phyloP scores from a whole-genome alignment of 2,113 vertebrate genomes.

The Tauraco erythrolophus region DNA sequence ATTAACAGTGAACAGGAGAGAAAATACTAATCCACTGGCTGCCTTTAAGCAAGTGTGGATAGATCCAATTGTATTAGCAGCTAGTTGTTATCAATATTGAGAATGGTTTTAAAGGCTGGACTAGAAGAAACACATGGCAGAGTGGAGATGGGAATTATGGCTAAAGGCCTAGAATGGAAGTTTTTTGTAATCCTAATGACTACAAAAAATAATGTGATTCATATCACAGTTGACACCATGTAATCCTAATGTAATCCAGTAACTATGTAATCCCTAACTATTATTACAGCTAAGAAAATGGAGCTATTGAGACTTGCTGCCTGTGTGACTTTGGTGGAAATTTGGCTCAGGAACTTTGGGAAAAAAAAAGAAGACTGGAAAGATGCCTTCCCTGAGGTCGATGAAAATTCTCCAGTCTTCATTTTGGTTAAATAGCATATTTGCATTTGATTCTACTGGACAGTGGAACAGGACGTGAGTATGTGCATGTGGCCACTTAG shows the following conservation, averaged over 20 bases:
- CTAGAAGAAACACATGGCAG: not conserved
- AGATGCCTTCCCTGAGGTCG: not conserved
- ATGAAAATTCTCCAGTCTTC: not conserved
- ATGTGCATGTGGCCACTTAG: not conserved
- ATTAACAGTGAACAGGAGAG: constrained; percentile 40
- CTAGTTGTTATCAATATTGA: not conserved
- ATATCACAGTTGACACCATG: too few relatives aligned
- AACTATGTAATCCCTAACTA: not conserved
- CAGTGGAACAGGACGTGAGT: not conserved
- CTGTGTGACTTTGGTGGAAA: not conserved
- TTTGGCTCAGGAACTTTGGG: not conserved
- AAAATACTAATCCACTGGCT: not conserved
- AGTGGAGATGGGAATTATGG: not conserved
- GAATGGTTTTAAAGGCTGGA: not conserved
- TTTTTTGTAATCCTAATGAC: not conserved
- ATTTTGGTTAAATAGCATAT: not conserved
- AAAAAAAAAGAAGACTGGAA: not conserved
- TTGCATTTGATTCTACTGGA: not conserved
- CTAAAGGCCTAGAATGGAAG: not conserved
- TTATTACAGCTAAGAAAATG: not conserved
- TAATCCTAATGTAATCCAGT: not conserved
- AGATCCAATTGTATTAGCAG: not conserved
- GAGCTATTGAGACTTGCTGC: not conserved
- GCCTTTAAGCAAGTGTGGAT: not conserved
- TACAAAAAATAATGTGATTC: too few relatives aligned